Conservation (phyloP, 2,797 vertebrate genomes). For the Pogoniulus pusillus region DNA sequence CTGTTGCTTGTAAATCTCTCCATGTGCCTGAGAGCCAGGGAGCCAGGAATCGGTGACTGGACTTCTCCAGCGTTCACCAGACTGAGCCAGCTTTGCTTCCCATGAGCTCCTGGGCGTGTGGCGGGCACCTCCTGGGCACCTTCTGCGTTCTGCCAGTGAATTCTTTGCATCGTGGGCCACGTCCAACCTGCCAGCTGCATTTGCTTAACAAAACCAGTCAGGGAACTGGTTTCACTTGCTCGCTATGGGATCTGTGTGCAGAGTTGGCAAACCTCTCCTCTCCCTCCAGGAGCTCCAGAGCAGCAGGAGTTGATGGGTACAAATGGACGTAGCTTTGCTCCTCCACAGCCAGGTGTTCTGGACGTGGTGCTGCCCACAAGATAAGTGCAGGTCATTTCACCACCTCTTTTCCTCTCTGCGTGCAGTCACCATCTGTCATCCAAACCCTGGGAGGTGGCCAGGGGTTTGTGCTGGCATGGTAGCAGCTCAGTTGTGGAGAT, state of each 20-base stretch:
- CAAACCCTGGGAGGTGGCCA: background rate
- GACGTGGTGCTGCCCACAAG: background rate
- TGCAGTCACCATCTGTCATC: background rate
- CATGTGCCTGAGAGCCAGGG: background rate
- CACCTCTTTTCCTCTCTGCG: background rate
- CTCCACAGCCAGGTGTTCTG: background rate
- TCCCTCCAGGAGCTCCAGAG: background rate
- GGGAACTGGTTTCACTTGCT: slow-evolving; percentile 47
- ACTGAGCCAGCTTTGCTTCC: background rate
- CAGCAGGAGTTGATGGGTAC: background rate
- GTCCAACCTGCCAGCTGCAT: background rate
- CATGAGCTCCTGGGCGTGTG: accelerated
- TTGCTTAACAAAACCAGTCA: slow-evolving; percentile 41
- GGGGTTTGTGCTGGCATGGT: background rate
- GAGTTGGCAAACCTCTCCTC: accelerated
- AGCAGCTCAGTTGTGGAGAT: background rate
- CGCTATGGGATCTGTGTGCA: background rate
- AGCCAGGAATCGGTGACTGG: background rate
- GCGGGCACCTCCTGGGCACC: background rate
- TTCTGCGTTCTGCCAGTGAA: background rate
- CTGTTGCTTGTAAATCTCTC: slow-evolving; percentile 4
- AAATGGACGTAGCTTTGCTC: background rate
- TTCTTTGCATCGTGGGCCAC: background rate
- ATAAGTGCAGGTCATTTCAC: accelerated
- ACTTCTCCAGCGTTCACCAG: background rate